These are phyloP conservation scores for Anoplius nigerrimus DNA, from an alignment of 2,888 invertebrate genomes.

Conservation along the genomic window DNA sequence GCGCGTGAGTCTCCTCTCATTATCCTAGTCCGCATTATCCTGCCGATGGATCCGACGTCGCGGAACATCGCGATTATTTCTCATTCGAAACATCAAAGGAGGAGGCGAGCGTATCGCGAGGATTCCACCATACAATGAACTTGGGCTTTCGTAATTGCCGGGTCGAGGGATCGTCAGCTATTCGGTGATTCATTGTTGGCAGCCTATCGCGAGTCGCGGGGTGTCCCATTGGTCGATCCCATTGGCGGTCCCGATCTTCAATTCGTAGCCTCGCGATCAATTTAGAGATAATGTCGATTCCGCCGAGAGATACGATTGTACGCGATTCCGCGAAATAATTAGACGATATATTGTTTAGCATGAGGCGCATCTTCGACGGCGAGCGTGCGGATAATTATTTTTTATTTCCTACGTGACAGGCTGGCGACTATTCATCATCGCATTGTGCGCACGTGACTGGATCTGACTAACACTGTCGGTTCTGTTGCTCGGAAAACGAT, in stretches of 20 bases:
- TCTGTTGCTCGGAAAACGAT: too few species aligned
- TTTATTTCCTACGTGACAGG: too few species aligned
- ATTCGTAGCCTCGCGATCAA: conserved; percentile 33
- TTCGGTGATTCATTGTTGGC: conserved; percentile 41
- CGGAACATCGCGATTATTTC: conserved; percentile 11
- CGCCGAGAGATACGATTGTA: neutral
- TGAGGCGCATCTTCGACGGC: too few species aligned
- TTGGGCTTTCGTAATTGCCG: conserved; percentile 22
- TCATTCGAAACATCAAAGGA: too few species aligned
- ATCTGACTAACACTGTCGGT: too few species aligned
- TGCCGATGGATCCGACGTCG: conserved; percentile 18
- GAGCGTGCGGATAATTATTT: too few species aligned
- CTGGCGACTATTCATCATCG: too few species aligned
- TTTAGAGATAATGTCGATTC: conserved; percentile 3
- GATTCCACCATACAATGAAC: conserved; percentile 36
- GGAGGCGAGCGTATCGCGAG: neutral
- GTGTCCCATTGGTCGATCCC: conserved; percentile 32
- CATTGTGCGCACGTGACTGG: too few species aligned
- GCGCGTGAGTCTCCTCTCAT: conserved; percentile 36
- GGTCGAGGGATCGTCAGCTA: conserved; percentile 24
- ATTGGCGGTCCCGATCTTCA: too few species aligned
- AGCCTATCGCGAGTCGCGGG: conserved; percentile 30
- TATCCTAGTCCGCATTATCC: conserved; percentile 15
- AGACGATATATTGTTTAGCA: too few species aligned
- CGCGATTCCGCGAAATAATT: too few species aligned